Evolutionary conservation across 92 coral and sea anemone genomes (phyloP).

Genomic region (Phenganax marumi): DNA sequence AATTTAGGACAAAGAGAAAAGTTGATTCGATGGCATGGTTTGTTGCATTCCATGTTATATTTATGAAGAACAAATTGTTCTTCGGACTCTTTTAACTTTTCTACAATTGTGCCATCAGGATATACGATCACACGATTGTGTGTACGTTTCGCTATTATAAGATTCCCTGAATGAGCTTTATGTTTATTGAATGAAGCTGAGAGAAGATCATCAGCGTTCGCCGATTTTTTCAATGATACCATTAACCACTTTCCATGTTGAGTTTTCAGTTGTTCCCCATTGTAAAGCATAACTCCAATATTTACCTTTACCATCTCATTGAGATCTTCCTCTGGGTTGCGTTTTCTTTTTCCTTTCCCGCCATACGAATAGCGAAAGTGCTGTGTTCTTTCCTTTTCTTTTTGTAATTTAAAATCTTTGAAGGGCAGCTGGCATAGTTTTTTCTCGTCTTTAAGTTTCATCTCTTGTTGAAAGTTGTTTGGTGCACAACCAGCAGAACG

Average conservation of each 20-base stretch:
- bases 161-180: constrained; percentile 41
- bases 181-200: neutral
- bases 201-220: constrained; percentile 19
- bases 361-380: constrained; percentile 24
- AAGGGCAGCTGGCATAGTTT: neutral
- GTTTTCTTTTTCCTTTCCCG: constrained; percentile 10
- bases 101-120: constrained; percentile 46
- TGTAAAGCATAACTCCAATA: too few relatives aligned
- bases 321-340: neutral
- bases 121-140: constrained; percentile 16
- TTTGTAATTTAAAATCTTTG: neutral
- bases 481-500: too few relatives aligned
- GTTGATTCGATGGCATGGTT: constrained; percentile 36
- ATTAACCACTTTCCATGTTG: neutral
- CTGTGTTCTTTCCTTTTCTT: constrained; percentile 37
- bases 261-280: too few relatives aligned
- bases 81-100: constrained; percentile 41
- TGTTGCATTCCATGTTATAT: constrained; percentile 45
- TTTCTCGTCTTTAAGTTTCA: neutral
- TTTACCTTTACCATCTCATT: too few relatives aligned
- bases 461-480: neutral
- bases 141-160: constrained; percentile 16
- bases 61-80: constrained; percentile 41
- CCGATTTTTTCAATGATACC: constrained; percentile 22
- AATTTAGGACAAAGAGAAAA: constrained; percentile 21